Base-by-base conservation (phyloP, 2,113 vertebrate species). In the Xiphophorus maculatus region DNA sequence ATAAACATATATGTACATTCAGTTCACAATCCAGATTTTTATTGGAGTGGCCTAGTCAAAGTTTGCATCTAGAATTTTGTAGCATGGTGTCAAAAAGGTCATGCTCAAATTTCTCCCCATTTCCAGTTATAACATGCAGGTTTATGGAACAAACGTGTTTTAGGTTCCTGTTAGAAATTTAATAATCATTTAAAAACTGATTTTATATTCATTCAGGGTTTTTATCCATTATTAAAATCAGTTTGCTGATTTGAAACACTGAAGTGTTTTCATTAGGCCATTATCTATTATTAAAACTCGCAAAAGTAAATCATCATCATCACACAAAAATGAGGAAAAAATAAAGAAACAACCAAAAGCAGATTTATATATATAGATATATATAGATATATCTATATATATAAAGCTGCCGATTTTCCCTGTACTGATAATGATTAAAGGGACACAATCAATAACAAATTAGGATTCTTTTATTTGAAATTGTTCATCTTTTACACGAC, bases 391-490 rank as follows among this genome's bases (percentile, higher is more conserved):
- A 30, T 30, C 2, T 30, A 30, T 30, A 30, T 30, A 30, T 30
- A 30, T 30, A 51, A 51, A 8, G 3, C 22, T 58, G 25, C 2
- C 10, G 51, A 58, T 58, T 58, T 28, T 33, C 17, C 11, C 11
- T 12, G n/a, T 0, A 37, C 7, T 32, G 13, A 58, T 30, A n/a
- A 58, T 25, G 1, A 28, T 0, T 82, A 8, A 76, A 58, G 66
- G 10, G 60, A n/a, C 66, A 74, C 48, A 33, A 54, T 64, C 51
- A 67, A 92, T 94, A 93, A 82, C 90, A 94, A 95, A 95, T 91
- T 94, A 94, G 94, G 90, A 91, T 89, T 93, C 91, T 90, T 91
- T 96, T 90, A 94, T 95, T 95, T 94, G 90, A 93, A 95, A 94
- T 94, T 93, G 78, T 95, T 94, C 90, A 91, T 86, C 82, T 95